Percentiles rank a stretch among this genome's conserved stretches.
Evolutionary conservation across 2,797 vertebrate species (phyloP).

Genomic region (Cyclopterus lumpus): DNA sequence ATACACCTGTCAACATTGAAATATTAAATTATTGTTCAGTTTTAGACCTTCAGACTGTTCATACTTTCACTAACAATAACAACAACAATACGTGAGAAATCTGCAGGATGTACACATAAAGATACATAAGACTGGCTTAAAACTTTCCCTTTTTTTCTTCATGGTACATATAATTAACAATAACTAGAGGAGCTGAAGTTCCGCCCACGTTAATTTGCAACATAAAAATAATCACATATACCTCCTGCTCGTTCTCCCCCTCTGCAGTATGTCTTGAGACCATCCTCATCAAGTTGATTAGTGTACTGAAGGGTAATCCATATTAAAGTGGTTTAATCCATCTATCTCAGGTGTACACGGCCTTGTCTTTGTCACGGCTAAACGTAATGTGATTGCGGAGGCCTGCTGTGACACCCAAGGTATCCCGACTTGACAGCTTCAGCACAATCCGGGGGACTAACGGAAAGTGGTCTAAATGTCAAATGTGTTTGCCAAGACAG

Average conservation of each 20-base stretch:
- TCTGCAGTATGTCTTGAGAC: background rate
- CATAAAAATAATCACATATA: background rate
- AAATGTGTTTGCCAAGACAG: slow-evolving; percentile 40
- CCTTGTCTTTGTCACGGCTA: slow-evolving; percentile 63
- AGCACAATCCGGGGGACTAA: slow-evolving; percentile 24
- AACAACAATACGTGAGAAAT: background rate
- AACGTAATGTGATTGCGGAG: slow-evolving; percentile 66
- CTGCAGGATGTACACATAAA: background rate
- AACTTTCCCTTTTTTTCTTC: background rate
- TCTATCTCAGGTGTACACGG: slow-evolving; percentile 53
- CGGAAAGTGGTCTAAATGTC: slow-evolving; percentile 55
- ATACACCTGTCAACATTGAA: background rate
- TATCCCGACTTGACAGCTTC: slow-evolving; percentile 36
- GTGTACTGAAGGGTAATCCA: slow-evolving; percentile 59
- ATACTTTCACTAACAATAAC: background rate
- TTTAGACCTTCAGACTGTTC: background rate
- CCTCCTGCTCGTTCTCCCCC: background rate
- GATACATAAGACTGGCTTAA: background rate
- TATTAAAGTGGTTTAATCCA: slow-evolving; percentile 60
- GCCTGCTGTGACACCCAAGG: slow-evolving; percentile 34
- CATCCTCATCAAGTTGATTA: slow-evolving; percentile 36
- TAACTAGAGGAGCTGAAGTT: background rate
- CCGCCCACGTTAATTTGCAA: background rate
- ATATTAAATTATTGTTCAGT: background rate
- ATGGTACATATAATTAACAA: background rate